These are phyloP conservation scores for Urechis unicinctus DNA, from an alignment of 2,888 invertebrate genomes.

Conservation along the genomic window DNA sequence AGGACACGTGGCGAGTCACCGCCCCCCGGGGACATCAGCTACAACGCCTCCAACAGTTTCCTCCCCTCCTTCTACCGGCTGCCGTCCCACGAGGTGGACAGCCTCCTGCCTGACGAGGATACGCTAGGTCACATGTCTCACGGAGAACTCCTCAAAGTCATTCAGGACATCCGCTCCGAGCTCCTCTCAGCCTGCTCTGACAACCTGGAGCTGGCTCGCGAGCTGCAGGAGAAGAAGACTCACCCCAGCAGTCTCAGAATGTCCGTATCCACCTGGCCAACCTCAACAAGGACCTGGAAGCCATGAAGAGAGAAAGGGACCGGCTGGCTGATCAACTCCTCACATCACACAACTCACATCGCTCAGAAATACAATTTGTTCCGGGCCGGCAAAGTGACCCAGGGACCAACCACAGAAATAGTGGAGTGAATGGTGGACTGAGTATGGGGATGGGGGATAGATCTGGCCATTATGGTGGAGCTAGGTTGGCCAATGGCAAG, in stretches of 20 bases:
- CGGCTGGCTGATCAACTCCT: no score
- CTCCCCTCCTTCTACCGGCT: conserved; percentile 7
- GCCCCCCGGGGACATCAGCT: no score
- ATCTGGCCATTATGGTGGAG: no score
- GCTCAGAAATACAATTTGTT: no score
- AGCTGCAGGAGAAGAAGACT: not conserved
- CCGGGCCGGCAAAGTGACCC: no score
- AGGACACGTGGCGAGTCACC: no score
- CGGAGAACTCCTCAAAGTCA: not conserved
- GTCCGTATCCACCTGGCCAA: not conserved
- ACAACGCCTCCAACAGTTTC: conserved; percentile 3
- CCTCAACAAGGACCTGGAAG: not conserved
- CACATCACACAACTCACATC: no score
- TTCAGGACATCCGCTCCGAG: not conserved
- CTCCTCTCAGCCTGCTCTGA: not conserved
- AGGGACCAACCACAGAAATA: no score
- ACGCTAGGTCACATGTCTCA: conserved; percentile 4
- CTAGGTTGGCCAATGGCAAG: no score
- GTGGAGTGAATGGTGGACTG: no score
- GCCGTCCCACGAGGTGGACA: not conserved
- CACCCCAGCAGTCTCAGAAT: not conserved
- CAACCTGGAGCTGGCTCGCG: no score
- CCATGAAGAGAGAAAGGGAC: conserved; percentile 17
- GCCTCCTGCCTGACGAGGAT: not conserved
- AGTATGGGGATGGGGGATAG: no score